These are phyloP conservation scores for Phyllostomus discolor DNA, from an alignment of 2,113 vertebrate genomes.

Conservation along the genomic window DNA sequence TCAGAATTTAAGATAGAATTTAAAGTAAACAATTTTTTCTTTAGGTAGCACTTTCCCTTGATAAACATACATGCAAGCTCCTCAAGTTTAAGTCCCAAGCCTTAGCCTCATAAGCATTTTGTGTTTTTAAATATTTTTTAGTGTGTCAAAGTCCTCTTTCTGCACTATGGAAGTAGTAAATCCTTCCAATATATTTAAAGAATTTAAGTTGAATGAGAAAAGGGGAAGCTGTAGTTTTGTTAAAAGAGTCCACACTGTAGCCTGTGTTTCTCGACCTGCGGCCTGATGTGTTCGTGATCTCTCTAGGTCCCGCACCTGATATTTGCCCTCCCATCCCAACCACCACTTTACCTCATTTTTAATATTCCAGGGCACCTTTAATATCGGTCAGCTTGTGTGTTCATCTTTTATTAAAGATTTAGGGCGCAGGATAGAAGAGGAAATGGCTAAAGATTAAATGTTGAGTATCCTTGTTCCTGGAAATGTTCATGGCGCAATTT, in stretches of 20 bases:
- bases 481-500: neutral
- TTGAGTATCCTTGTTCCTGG: neutral
- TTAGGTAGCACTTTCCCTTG: neutral
- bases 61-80: neutral
- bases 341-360: neutral
- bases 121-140: neutral
- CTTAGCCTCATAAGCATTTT: neutral
- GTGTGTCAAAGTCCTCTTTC: neutral
- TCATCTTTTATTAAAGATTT: neutral
- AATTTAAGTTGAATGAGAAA: neutral
- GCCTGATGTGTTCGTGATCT: neutral
- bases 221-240: neutral
- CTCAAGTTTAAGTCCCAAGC: neutral
- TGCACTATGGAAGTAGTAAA: neutral
- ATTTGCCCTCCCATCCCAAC: neutral
- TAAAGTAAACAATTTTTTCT: neutral
- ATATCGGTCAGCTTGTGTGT: neutral
- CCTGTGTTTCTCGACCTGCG: neutral
- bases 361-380: neutral
- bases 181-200: neutral
- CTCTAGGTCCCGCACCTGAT: neutral
- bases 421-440: neutral
- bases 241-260: neutral
- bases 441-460: neutral
- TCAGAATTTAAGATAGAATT: neutral